Conservation (phyloP, 2,888 invertebrate species). For the Melinopterus prodromus region DNA sequence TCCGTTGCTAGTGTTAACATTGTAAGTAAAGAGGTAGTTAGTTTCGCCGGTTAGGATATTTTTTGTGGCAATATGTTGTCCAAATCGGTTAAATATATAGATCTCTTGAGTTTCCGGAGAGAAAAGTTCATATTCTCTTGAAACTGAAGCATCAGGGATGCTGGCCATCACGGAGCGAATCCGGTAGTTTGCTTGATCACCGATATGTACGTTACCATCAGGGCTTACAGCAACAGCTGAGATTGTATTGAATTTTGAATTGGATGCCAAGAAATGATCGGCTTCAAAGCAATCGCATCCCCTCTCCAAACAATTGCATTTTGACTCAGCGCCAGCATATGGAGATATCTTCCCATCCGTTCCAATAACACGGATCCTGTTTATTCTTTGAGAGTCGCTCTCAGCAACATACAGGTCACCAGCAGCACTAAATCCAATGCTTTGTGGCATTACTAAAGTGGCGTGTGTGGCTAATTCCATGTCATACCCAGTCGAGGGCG, state of each 20-base stretch:
- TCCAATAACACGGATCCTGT: conserved; percentile 88
- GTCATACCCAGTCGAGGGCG: conserved; percentile 80
- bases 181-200: conserved; percentile 92
- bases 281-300: conserved; percentile 94
- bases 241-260: conserved; percentile 93
- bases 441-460: conserved; percentile 91
- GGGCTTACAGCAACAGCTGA: conserved; percentile 93
- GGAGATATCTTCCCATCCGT: conserved; percentile 92
- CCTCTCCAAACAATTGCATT: conserved; percentile 90
- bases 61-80: conserved; percentile 92
- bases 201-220: conserved; percentile 93
- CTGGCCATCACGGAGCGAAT: conserved; percentile 89
- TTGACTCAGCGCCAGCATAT: conserved; percentile 94
- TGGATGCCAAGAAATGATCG: conserved; percentile 89
- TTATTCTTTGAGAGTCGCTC: conserved; percentile 94
- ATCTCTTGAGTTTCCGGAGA: conserved; percentile 96
- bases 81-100: conserved; percentile 92
- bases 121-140: conserved; percentile 91
- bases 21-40: conserved; percentile 93
- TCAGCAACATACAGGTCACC: conserved; percentile 95
- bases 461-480: conserved; percentile 91
- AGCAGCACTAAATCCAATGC: conserved; percentile 91
- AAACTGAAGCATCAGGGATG: conserved; percentile 84
- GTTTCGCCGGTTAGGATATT: conserved; percentile 96
- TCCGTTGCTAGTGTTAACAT: conserved; percentile 95